Base-by-base conservation (phyloP, 1,140 invertebrate genomes). In the Andrena cerasifolii region DNA sequence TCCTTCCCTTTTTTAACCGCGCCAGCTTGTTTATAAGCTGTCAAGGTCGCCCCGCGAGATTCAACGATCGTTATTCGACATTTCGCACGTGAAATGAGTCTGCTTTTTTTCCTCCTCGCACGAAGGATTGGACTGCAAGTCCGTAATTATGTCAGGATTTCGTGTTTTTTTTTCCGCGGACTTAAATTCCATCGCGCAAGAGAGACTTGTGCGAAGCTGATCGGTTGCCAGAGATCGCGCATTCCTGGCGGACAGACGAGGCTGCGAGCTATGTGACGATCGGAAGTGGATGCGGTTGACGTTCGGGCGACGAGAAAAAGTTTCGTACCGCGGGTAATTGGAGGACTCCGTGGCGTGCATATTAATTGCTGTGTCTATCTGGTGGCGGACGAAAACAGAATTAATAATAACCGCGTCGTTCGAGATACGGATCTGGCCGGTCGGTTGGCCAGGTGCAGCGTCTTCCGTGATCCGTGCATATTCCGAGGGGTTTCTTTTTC, bases 401-500 rank as follows among this genome's bases (percentile, higher is more conserved):
- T 84, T 84, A 84, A 87, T 84, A 86, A 86, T 78, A 82, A 86
- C 82, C 72, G 77, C 75, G 68, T 72, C 74, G 70, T 56, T 40
- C 24, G 43, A 71, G 85, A 84, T 84, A 82, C 75, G 63, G 47
- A 79, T 84, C 82, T 72, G 82, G 54, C 51, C 82, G 78, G 51
- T 80, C 67, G 78, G 63, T 80, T 36, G 75, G 63, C 85, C 84
- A 87, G 85, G 85, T 87, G 85, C 85, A 86, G 54, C 78, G 75
- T 77, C 79, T 84, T 86, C 78, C 81, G 83, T 78, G 78, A 87
- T 87, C 75, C 66, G 80, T 73, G 80, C 76, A 77, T 80, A 78
- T 80, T 84, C 62, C 21, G n/a, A 47, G 10, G 40, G 61, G 51
- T 68, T 80, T 67, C 58, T 73, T 71, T 78, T 82, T 79, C 74